Percentiles rank a stretch among this genome's conserved stretches.
These are phyloP conservation scores for Megatriorchis doriae DNA, from an alignment of 2,113 vertebrate genomes.

Conservation along the genomic window DNA sequence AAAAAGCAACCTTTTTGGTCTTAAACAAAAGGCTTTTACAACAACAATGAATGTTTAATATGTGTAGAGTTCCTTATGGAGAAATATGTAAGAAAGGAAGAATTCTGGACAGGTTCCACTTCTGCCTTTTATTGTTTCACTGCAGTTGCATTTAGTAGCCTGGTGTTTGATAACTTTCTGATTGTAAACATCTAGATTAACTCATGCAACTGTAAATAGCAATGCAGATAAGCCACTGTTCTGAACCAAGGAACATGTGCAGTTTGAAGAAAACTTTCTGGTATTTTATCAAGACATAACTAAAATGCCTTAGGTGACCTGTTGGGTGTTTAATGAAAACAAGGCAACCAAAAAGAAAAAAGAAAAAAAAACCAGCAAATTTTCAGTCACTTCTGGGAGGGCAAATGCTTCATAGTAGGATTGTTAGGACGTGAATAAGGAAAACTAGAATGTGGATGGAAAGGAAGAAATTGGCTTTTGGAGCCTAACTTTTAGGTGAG, in stretches of 20 bases:
- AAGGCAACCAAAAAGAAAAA: accelerated
- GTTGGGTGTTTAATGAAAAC: neutral
- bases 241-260: neutral
- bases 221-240: neutral
- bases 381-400: neutral
- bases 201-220: neutral
- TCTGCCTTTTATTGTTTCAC: neutral
- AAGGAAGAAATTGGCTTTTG: neutral
- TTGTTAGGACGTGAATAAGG: neutral
- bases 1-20: neutral
- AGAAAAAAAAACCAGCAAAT: neutral
- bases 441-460: neutral
- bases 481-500: neutral
- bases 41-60: neutral
- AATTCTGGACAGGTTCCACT: neutral
- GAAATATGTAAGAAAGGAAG: neutral
- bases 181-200: neutral
- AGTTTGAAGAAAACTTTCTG: neutral
- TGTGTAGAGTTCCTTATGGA: neutral
- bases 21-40: neutral
- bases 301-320: neutral
- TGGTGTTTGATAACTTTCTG: neutral
- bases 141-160: neutral
- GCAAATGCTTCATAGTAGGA: neutral
- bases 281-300: neutral